phyloP scores from a whole-genome alignment of 1,140 invertebrate genomes.

The Andricus grossulariae region DNA sequence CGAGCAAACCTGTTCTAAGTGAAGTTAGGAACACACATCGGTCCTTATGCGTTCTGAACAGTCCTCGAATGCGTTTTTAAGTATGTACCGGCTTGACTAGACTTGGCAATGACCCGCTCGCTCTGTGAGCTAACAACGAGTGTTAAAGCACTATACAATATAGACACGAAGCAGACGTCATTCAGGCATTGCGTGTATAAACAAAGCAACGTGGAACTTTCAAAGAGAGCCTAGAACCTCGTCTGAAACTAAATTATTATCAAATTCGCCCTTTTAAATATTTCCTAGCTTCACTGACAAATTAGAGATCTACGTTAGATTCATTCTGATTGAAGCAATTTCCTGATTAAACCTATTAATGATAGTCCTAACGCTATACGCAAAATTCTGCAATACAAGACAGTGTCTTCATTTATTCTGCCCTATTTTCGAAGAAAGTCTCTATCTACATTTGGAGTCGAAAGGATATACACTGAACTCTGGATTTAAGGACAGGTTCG shows the following conservation, averaged over 20 bases:
- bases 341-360: too few relatives aligned
- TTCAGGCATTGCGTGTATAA: constrained; percentile 1
- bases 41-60: constrained; percentile 12
- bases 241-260: neutral
- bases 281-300: neutral
- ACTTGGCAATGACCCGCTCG: constrained; percentile 19
- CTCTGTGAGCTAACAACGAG: too few relatives aligned
- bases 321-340: too few relatives aligned
- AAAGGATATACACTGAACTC: too few relatives aligned
- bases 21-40: constrained; percentile 6
- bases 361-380: too few relatives aligned
- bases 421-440: too few relatives aligned
- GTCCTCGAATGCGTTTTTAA: constrained; percentile 9
- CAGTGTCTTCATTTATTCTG: too few relatives aligned
- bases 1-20: constrained; percentile 17
- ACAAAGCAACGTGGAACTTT: constrained; percentile 22
- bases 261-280: neutral
- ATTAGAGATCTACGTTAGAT: too few relatives aligned
- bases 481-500: too few relatives aligned
- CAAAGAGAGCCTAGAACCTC: constrained; percentile 12
- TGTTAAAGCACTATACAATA: too few relatives aligned
- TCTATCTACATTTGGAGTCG: too few relatives aligned
- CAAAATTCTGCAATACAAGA: too few relatives aligned
- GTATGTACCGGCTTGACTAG: constrained; percentile 6
- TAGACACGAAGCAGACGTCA: constrained; percentile 16